Percentiles rank a stretch among this genome's conserved stretches.
These are phyloP conservation scores for Chironomus tentans DNA, from an alignment of 2,888 invertebrate genomes.

Conservation along the genomic window DNA sequence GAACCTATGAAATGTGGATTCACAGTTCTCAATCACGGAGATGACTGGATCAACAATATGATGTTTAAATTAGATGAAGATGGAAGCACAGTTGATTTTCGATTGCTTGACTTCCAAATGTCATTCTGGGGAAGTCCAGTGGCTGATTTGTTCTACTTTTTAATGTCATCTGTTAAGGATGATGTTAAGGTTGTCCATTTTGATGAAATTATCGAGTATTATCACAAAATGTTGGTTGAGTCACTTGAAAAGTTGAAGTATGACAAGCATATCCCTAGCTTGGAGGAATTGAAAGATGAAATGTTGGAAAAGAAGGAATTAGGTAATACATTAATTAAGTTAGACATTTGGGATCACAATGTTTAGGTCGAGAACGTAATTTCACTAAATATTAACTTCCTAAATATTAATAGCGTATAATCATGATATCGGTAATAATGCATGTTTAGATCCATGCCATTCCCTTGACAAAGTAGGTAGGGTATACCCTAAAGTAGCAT, in stretches of 20 bases:
- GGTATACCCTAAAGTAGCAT: too few relatives aligned
- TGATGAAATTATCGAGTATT: background rate
- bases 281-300: background rate
- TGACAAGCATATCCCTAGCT: background rate
- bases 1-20: conserved; percentile 15
- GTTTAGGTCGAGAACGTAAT: too few relatives aligned
- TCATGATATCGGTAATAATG: too few relatives aligned
- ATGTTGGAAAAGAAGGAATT: background rate
- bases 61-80: conserved; percentile 28
- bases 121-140: conserved; percentile 20
- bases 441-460: too few relatives aligned
- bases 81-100: conserved; percentile 18
- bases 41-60: conserved; percentile 29
- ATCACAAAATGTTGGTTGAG: background rate
- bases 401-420: too few relatives aligned
- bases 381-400: too few relatives aligned
- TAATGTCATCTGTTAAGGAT: background rate
- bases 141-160: background rate
- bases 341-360: too few relatives aligned
- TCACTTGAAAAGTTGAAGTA: background rate
- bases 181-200: background rate
- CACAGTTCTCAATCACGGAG: conserved; percentile 28
- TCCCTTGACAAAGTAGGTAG: too few relatives aligned
- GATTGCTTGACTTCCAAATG: background rate
- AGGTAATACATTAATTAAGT: too few relatives aligned